Percentiles rank a stretch among this genome's conserved stretches.
Conservation (phyloP, 37 sponge, comb jelly and placozoan species). For the Tethya wilhelma region DNA sequence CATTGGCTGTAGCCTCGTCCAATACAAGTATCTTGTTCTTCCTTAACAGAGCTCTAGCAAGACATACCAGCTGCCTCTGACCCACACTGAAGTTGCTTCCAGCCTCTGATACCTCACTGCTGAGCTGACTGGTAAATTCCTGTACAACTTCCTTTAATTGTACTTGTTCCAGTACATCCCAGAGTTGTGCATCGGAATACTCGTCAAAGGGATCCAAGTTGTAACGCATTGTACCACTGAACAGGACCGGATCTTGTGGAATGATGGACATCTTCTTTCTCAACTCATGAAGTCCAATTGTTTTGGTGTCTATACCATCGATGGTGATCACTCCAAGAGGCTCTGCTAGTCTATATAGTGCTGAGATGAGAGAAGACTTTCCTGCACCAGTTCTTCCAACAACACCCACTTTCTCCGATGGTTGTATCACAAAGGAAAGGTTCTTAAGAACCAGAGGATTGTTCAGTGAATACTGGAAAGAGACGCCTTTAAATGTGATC, state of each 20-base stretch:
- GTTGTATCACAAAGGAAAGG: slow-evolving; percentile 41
- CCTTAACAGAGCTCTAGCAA: slow-evolving; percentile 81
- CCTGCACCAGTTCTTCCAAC: slow-evolving; percentile 96
- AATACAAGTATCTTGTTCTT: slow-evolving; percentile 83
- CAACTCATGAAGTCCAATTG: slow-evolving; percentile 83
- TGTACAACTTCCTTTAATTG: slow-evolving; percentile 73
- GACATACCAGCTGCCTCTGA: slow-evolving; percentile 86
- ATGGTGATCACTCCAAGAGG: slow-evolving; percentile 77
- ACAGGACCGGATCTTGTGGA: slow-evolving; percentile 92
- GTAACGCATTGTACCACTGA: slow-evolving; percentile 88
- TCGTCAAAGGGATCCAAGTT: slow-evolving; percentile 92
- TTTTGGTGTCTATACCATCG: slow-evolving; percentile 75
- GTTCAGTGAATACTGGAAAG: slow-evolving; percentile 42
- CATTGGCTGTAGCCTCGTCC: slow-evolving; percentile 91
- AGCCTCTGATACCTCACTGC: slow-evolving; percentile 64
- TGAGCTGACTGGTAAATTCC: slow-evolving; percentile 56
- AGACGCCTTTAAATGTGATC: slow-evolving; percentile 37
- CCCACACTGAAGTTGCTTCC: slow-evolving; percentile 90
- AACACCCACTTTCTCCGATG: slow-evolving; percentile 85
- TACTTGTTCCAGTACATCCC: slow-evolving; percentile 81
- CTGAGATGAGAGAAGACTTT: slow-evolving; percentile 84
- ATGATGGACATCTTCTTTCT: slow-evolving; percentile 85
- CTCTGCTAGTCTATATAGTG: slow-evolving; percentile 88
- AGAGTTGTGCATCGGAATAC: slow-evolving; percentile 70
- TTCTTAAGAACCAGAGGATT: slow-evolving; percentile 64